Evolutionary conservation across 2,888 invertebrate genomes (phyloP), one percentile per base, ranked within the genome.

Genomic region (Tigriopus californicus): DNA sequence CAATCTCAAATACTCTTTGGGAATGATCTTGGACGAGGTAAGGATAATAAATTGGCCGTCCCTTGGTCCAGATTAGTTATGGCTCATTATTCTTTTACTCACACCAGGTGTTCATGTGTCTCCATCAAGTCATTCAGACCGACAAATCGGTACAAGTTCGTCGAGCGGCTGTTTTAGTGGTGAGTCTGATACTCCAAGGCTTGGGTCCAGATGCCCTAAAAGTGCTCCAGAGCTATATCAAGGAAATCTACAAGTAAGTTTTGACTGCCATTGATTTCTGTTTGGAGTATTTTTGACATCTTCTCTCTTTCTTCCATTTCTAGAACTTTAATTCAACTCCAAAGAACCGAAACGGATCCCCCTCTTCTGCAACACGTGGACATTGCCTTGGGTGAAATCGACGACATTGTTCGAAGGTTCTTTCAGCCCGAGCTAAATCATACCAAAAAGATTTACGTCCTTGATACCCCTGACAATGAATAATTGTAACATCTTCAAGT

Each of bases 151-250:
- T 79, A 2, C 82, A 85, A 70, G 84, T 85, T 42, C 75, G 86
- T 57, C 75, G 86, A 66, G 86, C 87, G 4, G 84, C 85, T 5
- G 81, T 85, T 13, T 75, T 85, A 71, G 80, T 86, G n/a, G 75
- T 84, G 62, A 77, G 81, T 44, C 77, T 82, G 65, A 70, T 89
- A 54, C 73, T 89, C 47, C 79, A 79, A 66, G 89, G 89, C 8
- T 73, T 86, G 12, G 83, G 82, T 41, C 78, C 75, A 65, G 81
- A 84, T 64, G 77, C 79, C 22, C 71, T 87, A 11, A 66, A 67
- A 66, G 74, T 65, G 62, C 64, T 53, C 51, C 18, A 53, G 20
- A 44, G 15, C 22, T 46, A 12, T 54, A 15, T 60, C 24, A 53
- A 33, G 22, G 48, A 48, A 55, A 44, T 24, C 51, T 54, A 24